Evolutionary conservation across 2,888 invertebrate species (phyloP).

Genomic region (Campoletis raptor): DNA sequence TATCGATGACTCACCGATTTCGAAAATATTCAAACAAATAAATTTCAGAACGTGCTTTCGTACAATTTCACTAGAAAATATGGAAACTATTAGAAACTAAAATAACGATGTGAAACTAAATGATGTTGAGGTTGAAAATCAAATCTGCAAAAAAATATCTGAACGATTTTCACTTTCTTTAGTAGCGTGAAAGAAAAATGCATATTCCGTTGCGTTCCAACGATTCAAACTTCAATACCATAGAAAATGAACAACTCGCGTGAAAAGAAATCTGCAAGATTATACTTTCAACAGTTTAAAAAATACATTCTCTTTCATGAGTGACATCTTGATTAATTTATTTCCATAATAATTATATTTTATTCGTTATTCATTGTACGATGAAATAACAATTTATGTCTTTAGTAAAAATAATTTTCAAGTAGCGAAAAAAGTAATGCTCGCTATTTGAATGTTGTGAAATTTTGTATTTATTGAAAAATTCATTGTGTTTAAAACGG

Average conservation of each 20-base stretch:
- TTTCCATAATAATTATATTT: background rate
- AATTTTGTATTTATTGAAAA: background rate
- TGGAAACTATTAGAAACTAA: background rate
- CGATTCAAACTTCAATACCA: too few relatives aligned
- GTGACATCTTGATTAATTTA: background rate
- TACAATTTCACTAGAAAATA: background rate
- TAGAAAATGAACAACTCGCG: background rate
- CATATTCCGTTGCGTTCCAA: background rate
- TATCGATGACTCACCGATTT: background rate
- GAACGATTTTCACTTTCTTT: too few relatives aligned
- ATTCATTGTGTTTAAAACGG: background rate
- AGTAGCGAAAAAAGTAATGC: background rate
- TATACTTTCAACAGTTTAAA: background rate
- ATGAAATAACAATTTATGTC: background rate
- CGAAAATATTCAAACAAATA: background rate
- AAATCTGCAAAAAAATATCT: too few relatives aligned
- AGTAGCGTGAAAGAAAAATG: too few relatives aligned
- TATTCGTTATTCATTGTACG: background rate
- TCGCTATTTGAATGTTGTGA: background rate
- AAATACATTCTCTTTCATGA: background rate
- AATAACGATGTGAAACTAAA: background rate
- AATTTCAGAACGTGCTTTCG: background rate
- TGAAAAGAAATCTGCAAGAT: background rate
- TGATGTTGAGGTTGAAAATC: too few relatives aligned
- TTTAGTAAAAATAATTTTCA: background rate